Evolutionary conservation across 1,140 invertebrate genomes (phyloP).

Genomic region (Chelonus insularis): DNA sequence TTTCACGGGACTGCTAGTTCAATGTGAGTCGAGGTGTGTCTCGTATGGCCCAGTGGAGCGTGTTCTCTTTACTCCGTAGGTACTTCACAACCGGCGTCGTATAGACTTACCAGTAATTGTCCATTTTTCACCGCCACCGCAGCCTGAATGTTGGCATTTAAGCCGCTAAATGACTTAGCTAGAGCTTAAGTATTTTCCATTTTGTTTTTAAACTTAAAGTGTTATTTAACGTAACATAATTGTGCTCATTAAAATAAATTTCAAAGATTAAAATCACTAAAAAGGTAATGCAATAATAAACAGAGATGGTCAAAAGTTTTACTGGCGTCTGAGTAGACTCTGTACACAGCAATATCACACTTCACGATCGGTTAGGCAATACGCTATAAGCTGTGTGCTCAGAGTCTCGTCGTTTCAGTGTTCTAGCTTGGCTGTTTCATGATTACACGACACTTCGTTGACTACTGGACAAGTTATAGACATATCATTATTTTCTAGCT

Average conservation of each 20-base stretch:
- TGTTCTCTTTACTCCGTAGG: slow-evolving; percentile 6
- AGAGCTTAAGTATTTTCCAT: no score
- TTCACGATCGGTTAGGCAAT: slow-evolving; percentile 33
- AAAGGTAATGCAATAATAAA: neutral
- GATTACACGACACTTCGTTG: slow-evolving; percentile 39
- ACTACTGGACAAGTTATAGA: slow-evolving; percentile 27
- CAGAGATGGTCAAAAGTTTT: slow-evolving; percentile 18
- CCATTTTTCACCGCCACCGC: slow-evolving; percentile 18
- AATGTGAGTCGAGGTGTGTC: slow-evolving; percentile 26
- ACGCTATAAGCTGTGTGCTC: slow-evolving; percentile 30
- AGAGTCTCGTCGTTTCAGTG: slow-evolving; percentile 15
- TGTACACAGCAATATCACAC: slow-evolving; percentile 28
- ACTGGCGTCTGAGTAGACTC: neutral
- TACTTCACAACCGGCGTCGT: slow-evolving; percentile 15
- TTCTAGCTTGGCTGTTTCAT: slow-evolving; percentile 21
- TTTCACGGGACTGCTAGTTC: slow-evolving; percentile 16
- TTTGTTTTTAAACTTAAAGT: no score
- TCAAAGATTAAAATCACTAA: neutral
- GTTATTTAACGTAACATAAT: no score
- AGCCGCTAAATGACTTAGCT: no score
- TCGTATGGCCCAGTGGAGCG: slow-evolving; percentile 32
- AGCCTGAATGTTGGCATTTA: no score
- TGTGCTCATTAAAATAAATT: neutral
- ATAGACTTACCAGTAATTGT: slow-evolving; percentile 27
- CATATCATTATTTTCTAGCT: neutral